These are phyloP conservation scores for Notamacropus eugenii DNA, from an alignment of 2,797 vertebrate genomes.

Conservation along the genomic window DNA sequence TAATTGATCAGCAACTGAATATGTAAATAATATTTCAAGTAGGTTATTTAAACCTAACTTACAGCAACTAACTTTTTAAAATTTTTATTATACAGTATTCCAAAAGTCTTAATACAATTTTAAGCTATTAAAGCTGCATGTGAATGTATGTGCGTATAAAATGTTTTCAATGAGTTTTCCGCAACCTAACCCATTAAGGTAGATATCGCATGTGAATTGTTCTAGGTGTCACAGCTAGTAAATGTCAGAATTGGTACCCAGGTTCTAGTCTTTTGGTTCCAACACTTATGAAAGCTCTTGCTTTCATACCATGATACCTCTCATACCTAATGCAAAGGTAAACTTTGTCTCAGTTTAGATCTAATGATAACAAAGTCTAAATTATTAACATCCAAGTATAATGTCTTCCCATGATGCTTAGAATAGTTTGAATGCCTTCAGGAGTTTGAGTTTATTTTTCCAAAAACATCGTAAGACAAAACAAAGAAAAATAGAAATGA, in stretches of 20 bases:
- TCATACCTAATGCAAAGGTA: constrained; percentile 7
- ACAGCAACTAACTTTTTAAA: neutral
- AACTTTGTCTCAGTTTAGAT: neutral
- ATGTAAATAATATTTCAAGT: neutral
- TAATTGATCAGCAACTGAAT: neutral
- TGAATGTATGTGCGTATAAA: neutral
- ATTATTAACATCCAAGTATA: neutral
- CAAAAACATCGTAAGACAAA: neutral
- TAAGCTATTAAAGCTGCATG: neutral
- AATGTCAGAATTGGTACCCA: neutral
- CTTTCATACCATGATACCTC: neutral
- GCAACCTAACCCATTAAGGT: neutral
- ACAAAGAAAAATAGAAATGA: neutral
- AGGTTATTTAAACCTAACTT: neutral
- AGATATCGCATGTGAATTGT: neutral
- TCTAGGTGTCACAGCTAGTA: neutral
- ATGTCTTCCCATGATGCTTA: neutral
- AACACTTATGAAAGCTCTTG: neutral
- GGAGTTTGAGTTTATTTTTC: neutral
- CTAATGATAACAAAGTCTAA: constrained; percentile 21
- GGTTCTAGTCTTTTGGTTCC: neutral
- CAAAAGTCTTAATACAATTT: neutral
- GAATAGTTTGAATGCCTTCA: neutral
- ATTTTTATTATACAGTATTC: neutral
- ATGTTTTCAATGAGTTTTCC: neutral